Conservation (phyloP, 1,140 invertebrate species). For the Micrasema minimum region DNA sequence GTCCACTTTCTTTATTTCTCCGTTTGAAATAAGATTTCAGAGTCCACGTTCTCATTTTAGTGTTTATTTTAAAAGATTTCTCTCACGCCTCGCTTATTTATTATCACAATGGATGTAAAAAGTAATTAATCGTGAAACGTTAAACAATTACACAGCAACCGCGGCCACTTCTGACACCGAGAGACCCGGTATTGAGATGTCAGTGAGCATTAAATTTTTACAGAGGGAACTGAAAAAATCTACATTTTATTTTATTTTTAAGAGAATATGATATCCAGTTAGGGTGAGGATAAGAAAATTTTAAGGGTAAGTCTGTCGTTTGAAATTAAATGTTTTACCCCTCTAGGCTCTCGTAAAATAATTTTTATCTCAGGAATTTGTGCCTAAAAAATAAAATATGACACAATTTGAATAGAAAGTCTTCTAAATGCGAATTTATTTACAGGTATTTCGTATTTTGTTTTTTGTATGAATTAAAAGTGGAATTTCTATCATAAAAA, state of each 20-base stretch:
- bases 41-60: background rate
- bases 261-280: background rate
- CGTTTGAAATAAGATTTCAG: slow-evolving; percentile 18
- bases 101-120: slow-evolving; percentile 34
- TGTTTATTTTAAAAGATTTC: slow-evolving; percentile 22
- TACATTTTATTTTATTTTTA: slow-evolving; percentile 37
- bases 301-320: too few species aligned
- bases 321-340: too few species aligned
- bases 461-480: too few species aligned
- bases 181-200: slow-evolving; percentile 28
- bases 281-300: background rate
- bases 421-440: too few species aligned
- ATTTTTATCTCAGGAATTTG: too few species aligned
- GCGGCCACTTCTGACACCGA: slow-evolving; percentile 10
- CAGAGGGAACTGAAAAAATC: background rate
- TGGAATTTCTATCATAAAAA: too few species aligned
- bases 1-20: background rate
- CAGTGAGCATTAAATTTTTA: slow-evolving; percentile 25
- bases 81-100: slow-evolving; percentile 25
- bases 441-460: too few species aligned
- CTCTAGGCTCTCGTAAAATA: too few species aligned
- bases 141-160: slow-evolving; percentile 33
- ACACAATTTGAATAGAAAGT: too few species aligned
- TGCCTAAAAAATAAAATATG: too few species aligned
- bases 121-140: slow-evolving; percentile 37